phyloP scores from a whole-genome alignment of 2,113 vertebrate genomes.

The Hemiscyllium ocellatum region DNA sequence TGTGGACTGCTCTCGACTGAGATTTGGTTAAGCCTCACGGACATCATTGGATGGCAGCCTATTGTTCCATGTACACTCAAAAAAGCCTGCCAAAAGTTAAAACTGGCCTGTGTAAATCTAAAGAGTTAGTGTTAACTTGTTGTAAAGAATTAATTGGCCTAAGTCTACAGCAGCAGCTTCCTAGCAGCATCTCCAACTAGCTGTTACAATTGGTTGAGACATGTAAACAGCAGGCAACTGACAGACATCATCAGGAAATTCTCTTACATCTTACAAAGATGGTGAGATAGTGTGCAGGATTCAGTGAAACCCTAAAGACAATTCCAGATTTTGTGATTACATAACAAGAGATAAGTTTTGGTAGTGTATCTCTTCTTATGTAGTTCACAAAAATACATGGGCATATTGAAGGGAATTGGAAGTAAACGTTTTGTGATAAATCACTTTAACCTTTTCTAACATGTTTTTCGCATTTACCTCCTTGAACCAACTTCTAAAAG shows the following conservation, averaged over 20 bases:
- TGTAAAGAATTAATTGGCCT: background rate
- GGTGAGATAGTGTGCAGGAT: background rate
- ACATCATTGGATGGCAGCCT: background rate
- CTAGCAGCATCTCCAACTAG: background rate
- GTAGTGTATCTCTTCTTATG: background rate
- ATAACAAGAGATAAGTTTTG: background rate
- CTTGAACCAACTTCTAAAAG: background rate
- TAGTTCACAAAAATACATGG: background rate
- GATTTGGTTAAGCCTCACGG: background rate
- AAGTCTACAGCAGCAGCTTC: background rate
- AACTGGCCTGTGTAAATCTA: background rate
- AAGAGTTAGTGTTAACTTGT: background rate
- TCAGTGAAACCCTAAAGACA: background rate
- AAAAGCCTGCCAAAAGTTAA: background rate
- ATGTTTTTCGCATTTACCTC: background rate
- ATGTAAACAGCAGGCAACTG: background rate
- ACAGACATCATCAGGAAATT: background rate
- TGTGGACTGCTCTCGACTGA: background rate
- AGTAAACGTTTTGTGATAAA: background rate
- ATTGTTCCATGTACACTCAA: background rate
- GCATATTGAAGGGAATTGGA: background rate
- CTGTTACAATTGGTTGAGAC: background rate
- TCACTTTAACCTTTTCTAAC: background rate
- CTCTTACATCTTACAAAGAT: background rate
- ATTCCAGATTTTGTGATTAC: background rate